Evolutionary conservation across 2,113 vertebrate species (phyloP).

Genomic region (Chaetodon auriga): DNA sequence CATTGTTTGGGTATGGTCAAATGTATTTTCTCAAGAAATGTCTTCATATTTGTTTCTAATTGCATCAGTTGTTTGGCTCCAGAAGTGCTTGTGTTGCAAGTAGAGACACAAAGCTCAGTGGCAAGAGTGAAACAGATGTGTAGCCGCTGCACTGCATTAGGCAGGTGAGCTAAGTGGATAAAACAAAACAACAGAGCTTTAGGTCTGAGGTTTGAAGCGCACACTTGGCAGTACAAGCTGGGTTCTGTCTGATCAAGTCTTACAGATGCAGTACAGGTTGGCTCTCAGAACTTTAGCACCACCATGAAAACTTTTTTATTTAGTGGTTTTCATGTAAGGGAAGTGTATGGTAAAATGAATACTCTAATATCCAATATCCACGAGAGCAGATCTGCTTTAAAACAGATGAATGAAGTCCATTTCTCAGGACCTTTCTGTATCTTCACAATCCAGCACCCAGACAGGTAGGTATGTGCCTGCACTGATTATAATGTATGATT

Average conservation of each 20-base stretch:
- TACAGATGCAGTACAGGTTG: neutral
- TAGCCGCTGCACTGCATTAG: too few species aligned
- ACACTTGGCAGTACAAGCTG: neutral
- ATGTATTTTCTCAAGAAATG: neutral
- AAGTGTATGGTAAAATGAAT: neutral
- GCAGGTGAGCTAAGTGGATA: neutral
- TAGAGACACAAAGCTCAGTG: neutral
- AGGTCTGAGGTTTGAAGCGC: neutral
- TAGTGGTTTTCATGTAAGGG: neutral
- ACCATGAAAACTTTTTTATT: neutral
- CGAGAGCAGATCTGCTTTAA: neutral
- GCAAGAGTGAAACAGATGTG: neutral
- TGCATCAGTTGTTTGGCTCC: neutral
- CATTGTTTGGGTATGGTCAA: neutral
- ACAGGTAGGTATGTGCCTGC: conserved; percentile 52
- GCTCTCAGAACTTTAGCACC: neutral
- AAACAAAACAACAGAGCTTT: neutral
- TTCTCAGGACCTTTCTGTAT: neutral
- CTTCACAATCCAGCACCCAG: conserved; percentile 11
- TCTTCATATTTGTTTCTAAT: neutral
- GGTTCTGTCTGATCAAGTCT: neutral
- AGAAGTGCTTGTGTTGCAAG: neutral
- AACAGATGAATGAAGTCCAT: neutral
- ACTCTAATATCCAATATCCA: neutral
- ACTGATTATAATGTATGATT: conserved; percentile 48